phyloP scores from a whole-genome alignment of 2,888 invertebrate genomes.

The Drosophila cracens region DNA sequence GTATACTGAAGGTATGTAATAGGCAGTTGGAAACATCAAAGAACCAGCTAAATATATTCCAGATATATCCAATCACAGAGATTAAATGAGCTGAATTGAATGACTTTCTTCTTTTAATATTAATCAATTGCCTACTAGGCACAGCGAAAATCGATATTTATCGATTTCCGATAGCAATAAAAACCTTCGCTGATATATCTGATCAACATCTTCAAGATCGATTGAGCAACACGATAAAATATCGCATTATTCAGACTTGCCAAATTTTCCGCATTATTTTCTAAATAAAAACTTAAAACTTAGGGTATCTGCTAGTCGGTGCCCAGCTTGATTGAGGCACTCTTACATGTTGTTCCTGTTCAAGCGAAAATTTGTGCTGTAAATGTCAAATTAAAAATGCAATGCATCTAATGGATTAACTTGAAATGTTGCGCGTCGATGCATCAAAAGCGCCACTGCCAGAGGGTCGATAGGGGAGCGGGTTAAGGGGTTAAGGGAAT shows the following conservation, averaged over 20 bases:
- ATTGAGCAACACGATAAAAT: neutral
- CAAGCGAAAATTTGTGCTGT: slow-evolving; percentile 66
- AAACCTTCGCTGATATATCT: neutral
- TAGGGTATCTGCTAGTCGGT: neutral
- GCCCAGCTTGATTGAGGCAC: fast-evolving
- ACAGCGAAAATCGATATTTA: neutral
- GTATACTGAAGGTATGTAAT: neutral
- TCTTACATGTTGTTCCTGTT: slow-evolving; percentile 13
- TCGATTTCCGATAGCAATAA: neutral
- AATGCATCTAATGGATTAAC: slow-evolving; percentile 77
- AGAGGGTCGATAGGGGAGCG: neutral
- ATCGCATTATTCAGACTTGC: neutral
- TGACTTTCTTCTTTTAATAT: neutral
- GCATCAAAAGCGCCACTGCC: slow-evolving; percentile 52
- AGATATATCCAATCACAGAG: neutral
- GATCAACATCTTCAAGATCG: neutral
- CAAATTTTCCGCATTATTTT: neutral
- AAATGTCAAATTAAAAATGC: slow-evolving; percentile 79
- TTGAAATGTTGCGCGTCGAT: slow-evolving; percentile 66
- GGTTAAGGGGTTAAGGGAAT: no score
- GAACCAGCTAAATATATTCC: neutral
- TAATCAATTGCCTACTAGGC: neutral
- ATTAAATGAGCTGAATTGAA: neutral
- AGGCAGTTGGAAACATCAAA: neutral
- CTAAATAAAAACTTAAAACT: fast-evolving